Evolutionary conservation across 2,113 vertebrate genomes (phyloP).

Genomic region (Athene cunicularia): DNA sequence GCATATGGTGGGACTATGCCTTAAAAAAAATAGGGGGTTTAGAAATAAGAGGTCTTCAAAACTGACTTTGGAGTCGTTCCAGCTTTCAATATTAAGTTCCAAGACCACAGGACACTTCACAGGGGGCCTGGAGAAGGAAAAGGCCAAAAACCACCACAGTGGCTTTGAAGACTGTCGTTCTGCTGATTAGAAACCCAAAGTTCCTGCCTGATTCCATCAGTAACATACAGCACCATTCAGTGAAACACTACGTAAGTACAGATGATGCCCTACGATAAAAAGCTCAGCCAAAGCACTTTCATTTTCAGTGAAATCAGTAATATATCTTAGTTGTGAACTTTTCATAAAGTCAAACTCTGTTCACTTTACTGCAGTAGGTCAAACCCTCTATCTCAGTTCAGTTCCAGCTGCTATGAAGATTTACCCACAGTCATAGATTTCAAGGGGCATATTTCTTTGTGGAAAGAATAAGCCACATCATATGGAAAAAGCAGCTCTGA

Average conservation of each 20-base stretch:
- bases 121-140: not conserved
- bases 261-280: not conserved
- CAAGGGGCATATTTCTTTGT: not conserved
- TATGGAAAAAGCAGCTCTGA: not conserved
- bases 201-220: not conserved
- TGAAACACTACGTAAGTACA: not conserved
- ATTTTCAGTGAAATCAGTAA: slow-evolving; percentile 21
- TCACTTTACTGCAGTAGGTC: slow-evolving; percentile 32
- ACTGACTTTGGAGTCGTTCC: not conserved
- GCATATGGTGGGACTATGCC: not conserved
- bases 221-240: not conserved
- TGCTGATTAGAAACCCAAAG: not conserved
- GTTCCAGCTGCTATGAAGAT: slow-evolving; percentile 15
- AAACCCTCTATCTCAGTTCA: slow-evolving; percentile 6
- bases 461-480: not conserved
- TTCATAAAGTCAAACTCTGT: slow-evolving; percentile 21
- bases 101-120: not conserved
- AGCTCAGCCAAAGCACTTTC: not conserved
- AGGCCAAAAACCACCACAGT: not conserved
- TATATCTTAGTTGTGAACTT: not conserved
- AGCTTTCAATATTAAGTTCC: not conserved
- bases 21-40: not conserved
- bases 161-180: not conserved
- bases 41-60: not conserved
- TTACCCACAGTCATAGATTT: not conserved